A percentile compares a stretch with the other conserved stretches of the same genome.
Conservation (phyloP, 2,797 vertebrate genomes). For the Aplochiton taeniatus region DNA sequence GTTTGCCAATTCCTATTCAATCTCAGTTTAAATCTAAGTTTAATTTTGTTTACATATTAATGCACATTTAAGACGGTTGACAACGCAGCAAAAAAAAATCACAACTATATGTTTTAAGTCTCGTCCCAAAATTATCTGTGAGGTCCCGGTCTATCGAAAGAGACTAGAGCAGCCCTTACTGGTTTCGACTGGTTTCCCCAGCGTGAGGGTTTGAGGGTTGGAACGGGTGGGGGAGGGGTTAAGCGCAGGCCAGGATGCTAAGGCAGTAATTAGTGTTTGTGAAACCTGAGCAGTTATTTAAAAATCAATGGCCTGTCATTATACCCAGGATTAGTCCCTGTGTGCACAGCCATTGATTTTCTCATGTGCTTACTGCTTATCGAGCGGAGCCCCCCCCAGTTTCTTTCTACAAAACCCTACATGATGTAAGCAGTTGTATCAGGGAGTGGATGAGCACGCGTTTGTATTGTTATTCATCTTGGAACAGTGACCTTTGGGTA, state of each 20-base stretch:
- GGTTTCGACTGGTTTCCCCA: too few species aligned
- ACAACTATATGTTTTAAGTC: too few species aligned
- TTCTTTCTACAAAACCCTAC: constrained; percentile 51
- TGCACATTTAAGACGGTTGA: neutral
- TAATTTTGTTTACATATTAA: neutral
- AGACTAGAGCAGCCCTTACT: too few species aligned
- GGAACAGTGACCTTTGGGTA: too few species aligned
- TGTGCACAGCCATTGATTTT: constrained; percentile 50
- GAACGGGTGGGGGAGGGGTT: too few species aligned
- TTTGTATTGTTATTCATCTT: too few species aligned
- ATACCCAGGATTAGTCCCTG: constrained; percentile 46
- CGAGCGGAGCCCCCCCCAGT: constrained; percentile 34
- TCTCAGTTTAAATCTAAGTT: neutral
- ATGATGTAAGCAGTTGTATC: constrained; percentile 24
- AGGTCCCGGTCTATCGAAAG: too few species aligned
- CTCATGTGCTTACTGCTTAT: constrained; percentile 50
- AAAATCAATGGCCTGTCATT: constrained; percentile 61
- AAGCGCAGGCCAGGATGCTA: constrained; percentile 15
- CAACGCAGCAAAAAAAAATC: neutral
- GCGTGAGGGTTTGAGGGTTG: too few species aligned
- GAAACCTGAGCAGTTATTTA: constrained; percentile 64
- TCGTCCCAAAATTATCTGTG: too few species aligned
- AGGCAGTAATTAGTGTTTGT: constrained; percentile 59
- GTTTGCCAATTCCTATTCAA: neutral
- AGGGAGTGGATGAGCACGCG: too few species aligned